Percentiles rank a stretch among this genome's conserved stretches.
phyloP scores from a whole-genome alignment of 1,140 invertebrate genomes.

The Polypedilum vanderplanki region DNA sequence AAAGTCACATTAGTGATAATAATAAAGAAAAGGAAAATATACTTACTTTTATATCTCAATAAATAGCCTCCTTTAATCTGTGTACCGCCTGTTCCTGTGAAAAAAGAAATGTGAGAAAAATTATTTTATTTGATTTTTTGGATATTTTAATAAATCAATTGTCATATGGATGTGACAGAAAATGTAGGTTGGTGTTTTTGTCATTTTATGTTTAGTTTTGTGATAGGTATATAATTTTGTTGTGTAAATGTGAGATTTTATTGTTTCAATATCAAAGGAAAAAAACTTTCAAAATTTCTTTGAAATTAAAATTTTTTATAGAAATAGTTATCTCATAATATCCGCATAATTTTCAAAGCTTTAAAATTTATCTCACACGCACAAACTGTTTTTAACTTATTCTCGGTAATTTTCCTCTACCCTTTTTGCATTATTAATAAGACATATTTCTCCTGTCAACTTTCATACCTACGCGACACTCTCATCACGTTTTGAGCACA shows the following conservation, averaged over 20 bases:
- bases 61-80: constrained; percentile 60
- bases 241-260: background rate
- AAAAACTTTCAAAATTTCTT: background rate
- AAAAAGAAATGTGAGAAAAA: constrained; percentile 34
- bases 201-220: background rate
- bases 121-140: background rate
- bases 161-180: background rate
- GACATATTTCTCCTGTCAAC: too few species aligned
- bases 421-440: too few species aligned
- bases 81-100: constrained; percentile 53
- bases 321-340: too few species aligned
- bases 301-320: too few species aligned
- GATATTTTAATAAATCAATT: too few species aligned
- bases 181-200: background rate
- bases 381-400: too few species aligned
- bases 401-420: too few species aligned
- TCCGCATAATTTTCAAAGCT: too few species aligned
- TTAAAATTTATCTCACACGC: too few species aligned
- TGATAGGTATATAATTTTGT: background rate
- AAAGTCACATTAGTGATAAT: too few species aligned
- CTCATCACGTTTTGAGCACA: too few species aligned
- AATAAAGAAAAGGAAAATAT: constrained; percentile 31
- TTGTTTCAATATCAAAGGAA: background rate
- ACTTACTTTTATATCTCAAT: constrained; percentile 59
- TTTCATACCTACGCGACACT: too few species aligned